Conservation (phyloP, 2,113 vertebrate genomes). For the Diadophis punctatus region DNA sequence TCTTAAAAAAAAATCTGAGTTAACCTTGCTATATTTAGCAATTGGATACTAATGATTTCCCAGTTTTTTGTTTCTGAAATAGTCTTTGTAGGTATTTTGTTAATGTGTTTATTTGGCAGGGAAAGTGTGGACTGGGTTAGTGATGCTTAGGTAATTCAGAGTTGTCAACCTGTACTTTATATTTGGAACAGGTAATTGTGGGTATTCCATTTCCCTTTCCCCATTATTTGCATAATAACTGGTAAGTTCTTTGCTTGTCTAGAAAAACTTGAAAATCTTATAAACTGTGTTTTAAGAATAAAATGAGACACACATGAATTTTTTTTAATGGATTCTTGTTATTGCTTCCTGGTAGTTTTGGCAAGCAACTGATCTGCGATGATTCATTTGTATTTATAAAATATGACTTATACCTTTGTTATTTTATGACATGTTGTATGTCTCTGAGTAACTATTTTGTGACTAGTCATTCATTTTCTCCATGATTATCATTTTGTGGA, state of each 20-base stretch:
- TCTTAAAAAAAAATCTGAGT: background rate
- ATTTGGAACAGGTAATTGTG: background rate
- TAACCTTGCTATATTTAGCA: background rate
- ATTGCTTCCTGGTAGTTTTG: background rate
- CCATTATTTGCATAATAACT: background rate
- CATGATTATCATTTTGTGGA: background rate
- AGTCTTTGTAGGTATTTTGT: background rate
- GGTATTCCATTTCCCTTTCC: background rate
- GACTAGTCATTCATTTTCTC: background rate
- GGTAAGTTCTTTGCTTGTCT: background rate
- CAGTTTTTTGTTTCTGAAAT: background rate
- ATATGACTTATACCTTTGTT: background rate
- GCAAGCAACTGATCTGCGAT: background rate
- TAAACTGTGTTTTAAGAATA: background rate
- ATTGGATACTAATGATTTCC: background rate
- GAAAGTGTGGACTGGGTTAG: background rate
- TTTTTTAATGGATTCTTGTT: background rate
- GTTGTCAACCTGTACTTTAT: background rate
- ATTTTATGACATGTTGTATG: background rate
- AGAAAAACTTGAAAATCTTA: background rate
- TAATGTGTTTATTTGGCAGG: background rate
- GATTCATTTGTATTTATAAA: background rate
- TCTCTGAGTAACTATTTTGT: background rate
- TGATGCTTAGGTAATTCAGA: background rate
- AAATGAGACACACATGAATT: background rate